These are phyloP conservation scores for Todiramphus saurophagus DNA, from an alignment of 2,113 vertebrate genomes.

Conservation along the genomic window DNA sequence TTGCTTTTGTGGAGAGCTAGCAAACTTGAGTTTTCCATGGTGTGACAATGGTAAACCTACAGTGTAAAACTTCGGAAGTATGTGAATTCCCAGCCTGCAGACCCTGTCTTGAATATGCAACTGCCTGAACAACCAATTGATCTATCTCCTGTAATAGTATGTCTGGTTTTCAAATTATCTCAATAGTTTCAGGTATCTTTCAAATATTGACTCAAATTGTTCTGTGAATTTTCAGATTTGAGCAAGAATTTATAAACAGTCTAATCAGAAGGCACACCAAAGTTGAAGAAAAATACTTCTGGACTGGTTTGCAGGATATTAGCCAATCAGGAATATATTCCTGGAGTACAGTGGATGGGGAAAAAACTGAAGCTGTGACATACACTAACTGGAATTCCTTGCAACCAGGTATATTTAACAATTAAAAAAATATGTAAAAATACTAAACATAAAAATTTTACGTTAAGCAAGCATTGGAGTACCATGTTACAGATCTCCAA, in stretches of 20 bases:
- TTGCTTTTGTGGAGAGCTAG: background rate
- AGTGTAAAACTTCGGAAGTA: background rate
- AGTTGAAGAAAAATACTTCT: slow-evolving; percentile 80
- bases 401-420: slow-evolving; percentile 82
- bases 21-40: accelerated
- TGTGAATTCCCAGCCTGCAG: background rate
- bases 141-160: background rate
- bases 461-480: background rate
- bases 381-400: slow-evolving; percentile 89
- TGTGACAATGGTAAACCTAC: background rate
- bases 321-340: slow-evolving; percentile 83
- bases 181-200: background rate
- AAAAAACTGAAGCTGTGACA: slow-evolving; percentile 58
- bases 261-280: slow-evolving; percentile 81
- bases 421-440: background rate
- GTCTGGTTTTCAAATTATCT: background rate
- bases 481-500: background rate
- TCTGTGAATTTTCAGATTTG: slow-evolving; percentile 82
- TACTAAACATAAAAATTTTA: background rate
- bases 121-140: background rate
- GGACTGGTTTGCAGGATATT: slow-evolving; percentile 87
- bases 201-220: background rate
- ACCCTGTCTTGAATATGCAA: background rate
- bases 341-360: slow-evolving; percentile 76
- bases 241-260: slow-evolving; percentile 91